Conservation (phyloP, 92 coral and sea anemone species). For the Metridium senile region DNA sequence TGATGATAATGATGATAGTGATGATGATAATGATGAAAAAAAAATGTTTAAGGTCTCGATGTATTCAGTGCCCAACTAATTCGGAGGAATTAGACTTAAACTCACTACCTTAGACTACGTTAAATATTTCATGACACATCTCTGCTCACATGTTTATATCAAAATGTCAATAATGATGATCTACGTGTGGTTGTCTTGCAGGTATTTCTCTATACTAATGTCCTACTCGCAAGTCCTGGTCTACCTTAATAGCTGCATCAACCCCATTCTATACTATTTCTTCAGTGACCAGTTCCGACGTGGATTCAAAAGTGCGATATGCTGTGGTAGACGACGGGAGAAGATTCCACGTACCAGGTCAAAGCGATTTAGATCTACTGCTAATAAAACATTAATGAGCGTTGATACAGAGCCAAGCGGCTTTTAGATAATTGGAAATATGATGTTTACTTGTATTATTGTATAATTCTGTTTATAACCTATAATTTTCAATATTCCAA, state of each 20-base stretch:
- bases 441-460: not conserved
- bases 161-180: too few species aligned
- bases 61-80: too few species aligned
- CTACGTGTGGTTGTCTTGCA: constrained; percentile 24
- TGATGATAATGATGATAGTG: too few species aligned
- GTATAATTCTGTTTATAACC: not conserved
- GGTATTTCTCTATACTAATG: constrained; percentile 59
- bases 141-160: too few species aligned
- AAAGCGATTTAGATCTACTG: constrained; percentile 27
- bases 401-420: constrained; percentile 33
- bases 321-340: constrained; percentile 35
- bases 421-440: not conserved
- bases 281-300: constrained; percentile 87
- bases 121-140: too few species aligned
- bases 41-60: too few species aligned
- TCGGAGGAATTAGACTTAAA: too few species aligned
- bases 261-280: constrained; percentile 93
- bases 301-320: constrained; percentile 69
- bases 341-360: constrained; percentile 33
- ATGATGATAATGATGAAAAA: not conserved
- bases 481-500: not conserved
- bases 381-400: constrained; percentile 32
- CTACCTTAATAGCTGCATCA: constrained; percentile 88
- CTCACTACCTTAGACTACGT: too few species aligned
- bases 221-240: constrained; percentile 82